Evolutionary conservation across 1,140 invertebrate species (phyloP).

Genomic region (Antheraea pernyi): DNA sequence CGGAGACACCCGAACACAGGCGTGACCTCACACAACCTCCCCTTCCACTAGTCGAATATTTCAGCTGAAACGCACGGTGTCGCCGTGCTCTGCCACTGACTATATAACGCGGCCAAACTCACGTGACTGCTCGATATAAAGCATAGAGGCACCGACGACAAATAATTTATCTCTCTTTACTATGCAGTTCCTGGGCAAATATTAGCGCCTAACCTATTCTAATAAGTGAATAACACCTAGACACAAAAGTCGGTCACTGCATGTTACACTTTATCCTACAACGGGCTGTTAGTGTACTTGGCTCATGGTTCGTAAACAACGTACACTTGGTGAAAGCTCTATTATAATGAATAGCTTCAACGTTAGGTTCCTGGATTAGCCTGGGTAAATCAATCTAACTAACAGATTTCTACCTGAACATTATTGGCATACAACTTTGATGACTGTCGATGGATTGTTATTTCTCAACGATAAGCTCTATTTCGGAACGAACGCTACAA

Average conservation of each 20-base stretch:
- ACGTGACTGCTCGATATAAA: slow-evolving; percentile 38
- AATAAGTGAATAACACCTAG: neutral
- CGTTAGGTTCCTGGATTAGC: too few species aligned
- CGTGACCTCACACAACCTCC: slow-evolving; percentile 68
- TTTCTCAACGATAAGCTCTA: too few species aligned
- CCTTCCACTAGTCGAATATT: slow-evolving; percentile 54
- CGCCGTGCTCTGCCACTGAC: slow-evolving; percentile 23
- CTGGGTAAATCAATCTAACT: too few species aligned
- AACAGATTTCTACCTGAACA: too few species aligned
- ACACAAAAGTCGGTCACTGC: too few species aligned
- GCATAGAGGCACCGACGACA: slow-evolving; percentile 9
- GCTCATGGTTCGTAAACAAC: too few species aligned
- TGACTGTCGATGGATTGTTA: too few species aligned
- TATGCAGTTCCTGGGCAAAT: neutral
- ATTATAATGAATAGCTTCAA: neutral
- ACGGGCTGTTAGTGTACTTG: too few species aligned
- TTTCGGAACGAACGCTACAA: too few species aligned
- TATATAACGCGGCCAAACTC: slow-evolving; percentile 24
- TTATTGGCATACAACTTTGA: too few species aligned
- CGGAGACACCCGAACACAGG: slow-evolving; percentile 45
- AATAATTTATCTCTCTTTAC: slow-evolving; percentile 3
- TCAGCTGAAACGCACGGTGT: slow-evolving; percentile 61
- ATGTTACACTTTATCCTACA: too few species aligned
- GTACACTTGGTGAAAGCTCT: too few species aligned
- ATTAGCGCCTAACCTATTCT: neutral